Percentiles rank a stretch among this genome's conserved stretches.
phyloP scores from a whole-genome alignment of 2,113 vertebrate genomes.

The Ciconia boyciana region DNA sequence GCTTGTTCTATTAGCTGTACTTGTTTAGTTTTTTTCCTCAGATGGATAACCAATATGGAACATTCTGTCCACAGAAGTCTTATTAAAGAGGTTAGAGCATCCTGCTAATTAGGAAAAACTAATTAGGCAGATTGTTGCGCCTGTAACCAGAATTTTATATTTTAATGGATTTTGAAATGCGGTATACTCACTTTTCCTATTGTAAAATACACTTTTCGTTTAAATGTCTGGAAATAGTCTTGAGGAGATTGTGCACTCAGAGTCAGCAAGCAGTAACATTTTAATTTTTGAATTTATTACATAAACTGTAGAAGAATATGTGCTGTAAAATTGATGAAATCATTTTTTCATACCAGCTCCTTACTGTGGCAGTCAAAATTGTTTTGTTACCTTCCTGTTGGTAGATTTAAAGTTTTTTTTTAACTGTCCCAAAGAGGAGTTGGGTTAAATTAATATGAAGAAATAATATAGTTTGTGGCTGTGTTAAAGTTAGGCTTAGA shows the following conservation, averaged over 20 bases:
- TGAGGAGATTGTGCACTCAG: not conserved
- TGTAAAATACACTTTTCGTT: not conserved
- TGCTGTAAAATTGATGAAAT: not conserved
- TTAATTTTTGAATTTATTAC: not conserved
- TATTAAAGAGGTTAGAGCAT: conserved; percentile 65
- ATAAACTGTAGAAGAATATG: not conserved
- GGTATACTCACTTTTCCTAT: not conserved
- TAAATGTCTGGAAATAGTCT: not conserved
- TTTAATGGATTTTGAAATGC: conserved; percentile 43
- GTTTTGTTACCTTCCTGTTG: not conserved
- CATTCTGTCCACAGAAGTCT: conserved; percentile 68
- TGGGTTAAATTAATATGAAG: not conserved
- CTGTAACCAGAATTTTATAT: conserved; percentile 62
- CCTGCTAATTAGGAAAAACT: conserved; percentile 67
- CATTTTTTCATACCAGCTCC: not conserved
- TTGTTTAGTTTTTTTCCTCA: conserved; percentile 56
- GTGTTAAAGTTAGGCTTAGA: not conserved
- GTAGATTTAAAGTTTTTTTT: not conserved
- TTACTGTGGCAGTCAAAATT: not conserved
- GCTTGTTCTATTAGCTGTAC: conserved; percentile 57
- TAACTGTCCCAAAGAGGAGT: not conserved
- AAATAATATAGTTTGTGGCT: not conserved
- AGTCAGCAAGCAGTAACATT: not conserved
- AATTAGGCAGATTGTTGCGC: conserved; percentile 62
- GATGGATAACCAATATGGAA: conserved; percentile 67